A percentile compares a stretch with the other conserved stretches of the same genome.
Evolutionary conservation across 2,888 invertebrate genomes (phyloP).

Genomic region (Trisateles emortualis): DNA sequence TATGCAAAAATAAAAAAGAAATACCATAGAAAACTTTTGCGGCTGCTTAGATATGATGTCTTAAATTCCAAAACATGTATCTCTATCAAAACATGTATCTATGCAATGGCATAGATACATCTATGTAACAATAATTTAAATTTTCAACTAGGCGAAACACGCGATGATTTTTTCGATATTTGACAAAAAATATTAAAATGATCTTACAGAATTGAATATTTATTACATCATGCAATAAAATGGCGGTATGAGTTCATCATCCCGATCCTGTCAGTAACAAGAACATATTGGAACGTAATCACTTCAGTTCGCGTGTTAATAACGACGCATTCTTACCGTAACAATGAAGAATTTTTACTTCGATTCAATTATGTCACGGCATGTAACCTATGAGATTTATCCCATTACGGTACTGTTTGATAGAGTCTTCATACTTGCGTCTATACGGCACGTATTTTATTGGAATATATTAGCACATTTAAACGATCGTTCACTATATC

Average conservation of each 20-base stretch:
- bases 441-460: constrained; percentile 20
- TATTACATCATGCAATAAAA: neutral
- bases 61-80: too few relatives aligned
- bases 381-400: constrained; percentile 65
- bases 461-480: constrained; percentile 23
- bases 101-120: too few relatives aligned
- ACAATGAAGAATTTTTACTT: constrained; percentile 59
- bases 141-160: too few relatives aligned
- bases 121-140: too few relatives aligned
- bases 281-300: constrained; percentile 50
- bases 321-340: constrained; percentile 62
- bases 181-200: neutral
- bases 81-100: too few relatives aligned
- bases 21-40: too few relatives aligned
- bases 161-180: too few relatives aligned
- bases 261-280: constrained; percentile 40
- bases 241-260: constrained; percentile 35
- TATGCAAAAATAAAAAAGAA: too few relatives aligned
- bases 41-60: too few relatives aligned
- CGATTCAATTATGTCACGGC: constrained; percentile 65
- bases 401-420: constrained; percentile 67
- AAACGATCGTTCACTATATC: constrained; percentile 1
- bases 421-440: constrained; percentile 45
- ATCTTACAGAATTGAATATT: neutral
- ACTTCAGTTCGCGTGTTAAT: constrained; percentile 64